Base-by-base conservation (phyloP, 2,113 vertebrate genomes). In the Cranoglanis bouderius region DNA sequence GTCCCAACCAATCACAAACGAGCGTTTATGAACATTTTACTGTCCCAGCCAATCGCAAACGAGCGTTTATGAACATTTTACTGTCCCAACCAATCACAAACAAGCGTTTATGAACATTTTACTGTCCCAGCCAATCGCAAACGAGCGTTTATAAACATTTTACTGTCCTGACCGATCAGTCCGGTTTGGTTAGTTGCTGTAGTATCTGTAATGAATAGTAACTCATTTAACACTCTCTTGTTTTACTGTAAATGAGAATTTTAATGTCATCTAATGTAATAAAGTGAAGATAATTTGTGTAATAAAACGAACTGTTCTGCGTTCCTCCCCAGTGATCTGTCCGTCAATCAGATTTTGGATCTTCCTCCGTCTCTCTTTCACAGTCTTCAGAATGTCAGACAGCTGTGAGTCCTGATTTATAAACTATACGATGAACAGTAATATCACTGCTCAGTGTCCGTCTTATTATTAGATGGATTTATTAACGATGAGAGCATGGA, bases 311-410 rank as follows among this genome's bases (percentile, higher is more conserved):
- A 8, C 18, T 72, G 61, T 16, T 53, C 4, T 80, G 13, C 24
- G 2, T 81, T 80, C 81, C 49, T 35, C 1, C n/a, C 0, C 91
- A 95, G 95, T 0, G 94, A 96, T 89, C 90, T 96, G 40, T 95
- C 95, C 0, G 63, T 92, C 84, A 95, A 94, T 77, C 88, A 88
- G n/a, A 91, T 96, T 4, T 51, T 43, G 26, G 92, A 91, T 10
- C 88, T 95, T 8, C 90, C 93, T 2, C 85, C 94, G 2, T 74
- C 89, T 0, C 85, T 94, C 0, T 94, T 95, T 35, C 61, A 24
- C 0, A 92, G 92, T 83, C 92, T 94, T 53, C 88, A 88, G 5
- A 90, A 91, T 26, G 92, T 96, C 19, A 93, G 95, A 88, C 95
- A 95, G 85, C 88, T 95, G 95, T 95, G 88, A 93, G 95, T 93